phyloP scores from a whole-genome alignment of 1,140 invertebrate species.

The Marisa cornuarietis region DNA sequence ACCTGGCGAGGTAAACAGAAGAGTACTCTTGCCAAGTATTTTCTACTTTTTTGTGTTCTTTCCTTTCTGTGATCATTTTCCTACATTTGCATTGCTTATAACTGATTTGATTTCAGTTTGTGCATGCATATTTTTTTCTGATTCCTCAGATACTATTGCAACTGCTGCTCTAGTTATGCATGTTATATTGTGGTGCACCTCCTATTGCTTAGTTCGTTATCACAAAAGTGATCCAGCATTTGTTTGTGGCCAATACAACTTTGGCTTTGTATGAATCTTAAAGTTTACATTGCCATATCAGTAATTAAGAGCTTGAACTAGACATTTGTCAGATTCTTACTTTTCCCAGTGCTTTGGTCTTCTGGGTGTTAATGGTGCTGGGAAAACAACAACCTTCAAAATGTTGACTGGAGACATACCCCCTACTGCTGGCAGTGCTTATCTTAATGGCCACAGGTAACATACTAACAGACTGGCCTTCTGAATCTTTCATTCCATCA shows the following conservation, averaged over 20 bases:
- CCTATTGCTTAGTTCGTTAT: too few species aligned
- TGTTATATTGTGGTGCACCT: too few species aligned
- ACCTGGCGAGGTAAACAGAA: conserved; percentile 68
- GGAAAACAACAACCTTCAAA: conserved; percentile 90
- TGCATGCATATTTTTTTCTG: not conserved
- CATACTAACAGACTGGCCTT: not conserved
- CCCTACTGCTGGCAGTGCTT: conserved; percentile 73
- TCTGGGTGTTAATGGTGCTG: conserved; percentile 85
- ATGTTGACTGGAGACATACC: conserved; percentile 77
- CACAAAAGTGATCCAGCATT: too few species aligned
- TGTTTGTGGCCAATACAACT: too few species aligned
- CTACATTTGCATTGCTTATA: not conserved
- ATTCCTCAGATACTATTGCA: not conserved
- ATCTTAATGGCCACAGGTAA: conserved; percentile 65
- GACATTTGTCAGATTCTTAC: not conserved
- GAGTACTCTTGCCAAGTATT: not conserved
- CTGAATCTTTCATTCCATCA: too few species aligned
- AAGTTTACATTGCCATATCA: too few species aligned
- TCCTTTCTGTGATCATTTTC: too few species aligned
- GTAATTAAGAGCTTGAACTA: too few species aligned
- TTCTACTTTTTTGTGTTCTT: not conserved
- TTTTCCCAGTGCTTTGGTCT: conserved; percentile 80
- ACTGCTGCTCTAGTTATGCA: too few species aligned
- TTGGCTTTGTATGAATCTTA: too few species aligned
- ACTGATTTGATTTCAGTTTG: not conserved